These are phyloP conservation scores for Murina feae DNA, from an alignment of 2,113 vertebrate genomes.

Conservation along the genomic window DNA sequence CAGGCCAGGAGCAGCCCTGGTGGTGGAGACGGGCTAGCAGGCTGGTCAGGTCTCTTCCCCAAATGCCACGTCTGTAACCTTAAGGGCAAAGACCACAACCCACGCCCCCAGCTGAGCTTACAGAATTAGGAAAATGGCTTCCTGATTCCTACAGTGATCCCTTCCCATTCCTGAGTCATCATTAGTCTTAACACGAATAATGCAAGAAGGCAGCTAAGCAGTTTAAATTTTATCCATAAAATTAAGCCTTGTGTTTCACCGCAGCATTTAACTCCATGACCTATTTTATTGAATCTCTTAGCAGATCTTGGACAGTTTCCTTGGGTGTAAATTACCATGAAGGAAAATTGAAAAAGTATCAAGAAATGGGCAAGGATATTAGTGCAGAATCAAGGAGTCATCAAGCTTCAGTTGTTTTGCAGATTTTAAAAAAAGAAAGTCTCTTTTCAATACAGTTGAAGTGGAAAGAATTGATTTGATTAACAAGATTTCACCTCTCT, in stretches of 20 bases:
- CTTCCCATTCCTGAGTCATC: not conserved
- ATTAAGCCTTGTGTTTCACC: conserved; percentile 55
- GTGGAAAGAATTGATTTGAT: conserved; percentile 47
- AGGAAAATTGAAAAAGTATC: conserved; percentile 65
- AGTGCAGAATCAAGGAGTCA: conserved; percentile 44
- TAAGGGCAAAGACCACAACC: not conserved
- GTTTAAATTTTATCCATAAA: conserved; percentile 71
- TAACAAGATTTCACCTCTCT: conserved; percentile 24
- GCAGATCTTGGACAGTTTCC: conserved; percentile 61
- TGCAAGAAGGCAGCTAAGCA: conserved; percentile 46
- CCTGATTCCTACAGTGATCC: not conserved
- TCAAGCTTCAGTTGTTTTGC: conserved; percentile 43
- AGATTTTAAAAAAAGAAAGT: not conserved
- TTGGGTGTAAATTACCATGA: conserved; percentile 65
- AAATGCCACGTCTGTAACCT: not conserved
- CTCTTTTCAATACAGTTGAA: conserved; percentile 24
- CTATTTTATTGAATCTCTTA: conserved; percentile 68
- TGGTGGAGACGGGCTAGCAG: not conserved
- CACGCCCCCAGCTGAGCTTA: not conserved
- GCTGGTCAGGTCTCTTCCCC: not conserved
- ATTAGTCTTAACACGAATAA: conserved; percentile 52
- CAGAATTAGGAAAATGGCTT: not conserved
- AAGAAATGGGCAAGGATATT: conserved; percentile 49
- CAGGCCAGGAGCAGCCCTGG: not conserved
- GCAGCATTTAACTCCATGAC: conserved; percentile 66